A percentile compares a stretch with the other conserved stretches of the same genome.
Evolutionary conservation across 1,140 invertebrate genomes (phyloP).

Genomic region (Centruroides vittatus): DNA sequence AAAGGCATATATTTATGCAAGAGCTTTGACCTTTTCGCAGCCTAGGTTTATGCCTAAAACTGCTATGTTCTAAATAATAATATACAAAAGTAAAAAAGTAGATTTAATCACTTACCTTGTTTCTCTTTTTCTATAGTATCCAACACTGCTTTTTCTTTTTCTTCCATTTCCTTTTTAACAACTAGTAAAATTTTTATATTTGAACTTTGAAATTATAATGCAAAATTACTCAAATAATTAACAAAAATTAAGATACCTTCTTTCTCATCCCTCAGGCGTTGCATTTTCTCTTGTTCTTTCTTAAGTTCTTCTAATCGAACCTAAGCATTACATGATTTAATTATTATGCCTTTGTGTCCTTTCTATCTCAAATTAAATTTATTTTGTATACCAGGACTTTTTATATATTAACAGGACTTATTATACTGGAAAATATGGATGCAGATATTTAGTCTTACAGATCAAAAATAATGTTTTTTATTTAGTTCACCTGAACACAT

Average conservation of each 20-base stretch:
- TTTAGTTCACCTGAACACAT: no score
- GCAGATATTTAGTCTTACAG: no score
- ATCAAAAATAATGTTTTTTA: no score
- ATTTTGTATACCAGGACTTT: no score
- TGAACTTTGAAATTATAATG: background rate
- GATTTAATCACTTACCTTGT: constrained; percentile 11
- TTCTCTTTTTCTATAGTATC: constrained; percentile 12
- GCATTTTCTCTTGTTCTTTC: constrained; percentile 21
- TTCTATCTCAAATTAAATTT: no score
- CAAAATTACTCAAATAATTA: background rate
- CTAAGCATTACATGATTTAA: background rate
- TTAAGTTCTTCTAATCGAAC: constrained; percentile 21
- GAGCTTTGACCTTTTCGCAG: no score
- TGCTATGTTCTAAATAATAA: background rate
- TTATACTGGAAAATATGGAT: no score
- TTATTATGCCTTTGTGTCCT: no score
- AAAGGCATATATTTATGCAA: no score
- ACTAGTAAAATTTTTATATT: constrained; percentile 10
- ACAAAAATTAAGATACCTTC: constrained; percentile 1
- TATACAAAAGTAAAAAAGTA: background rate
- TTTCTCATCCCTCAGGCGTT: constrained; percentile 18
- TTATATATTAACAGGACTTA: no score
- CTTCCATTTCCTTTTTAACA: constrained; percentile 54
- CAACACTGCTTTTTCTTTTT: constrained; percentile 37
- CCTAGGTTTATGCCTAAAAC: no score